A percentile compares a stretch with the other conserved stretches of the same genome.
These are phyloP conservation scores for Isaurus tuberculatus DNA, from an alignment of 92 coral and sea anemone genomes.

Conservation along the genomic window DNA sequence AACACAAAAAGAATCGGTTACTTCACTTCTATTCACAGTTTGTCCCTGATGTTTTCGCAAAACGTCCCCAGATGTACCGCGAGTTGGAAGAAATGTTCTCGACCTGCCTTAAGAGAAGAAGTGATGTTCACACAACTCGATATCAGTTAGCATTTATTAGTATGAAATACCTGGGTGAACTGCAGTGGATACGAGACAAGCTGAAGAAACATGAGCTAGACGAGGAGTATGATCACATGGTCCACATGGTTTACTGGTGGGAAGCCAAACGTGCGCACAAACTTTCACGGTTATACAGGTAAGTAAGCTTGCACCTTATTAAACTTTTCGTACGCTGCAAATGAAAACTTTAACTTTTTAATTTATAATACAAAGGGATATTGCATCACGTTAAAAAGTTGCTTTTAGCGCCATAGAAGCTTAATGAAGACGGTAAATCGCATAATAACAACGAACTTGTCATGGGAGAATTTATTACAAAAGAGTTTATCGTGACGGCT, in stretches of 20 bases:
- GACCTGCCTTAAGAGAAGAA: slow-evolving; percentile 70
- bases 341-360: neutral
- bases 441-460: too few relatives aligned
- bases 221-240: slow-evolving; percentile 78
- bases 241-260: slow-evolving; percentile 80
- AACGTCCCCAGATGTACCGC: slow-evolving; percentile 79
- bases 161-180: slow-evolving; percentile 71
- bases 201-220: slow-evolving; percentile 79
- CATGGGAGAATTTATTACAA: too few relatives aligned
- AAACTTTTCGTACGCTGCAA: neutral
- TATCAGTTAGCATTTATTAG: slow-evolving; percentile 63
- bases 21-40: slow-evolving; percentile 83
- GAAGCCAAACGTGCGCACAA: slow-evolving; percentile 88
- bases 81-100: slow-evolving; percentile 94
- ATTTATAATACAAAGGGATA: too few relatives aligned
- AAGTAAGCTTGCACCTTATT: neutral
- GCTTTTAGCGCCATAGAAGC: too few relatives aligned
- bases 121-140: slow-evolving; percentile 45
- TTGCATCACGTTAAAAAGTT: too few relatives aligned
- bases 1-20: slow-evolving; percentile 83
- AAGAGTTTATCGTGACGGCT: too few relatives aligned
- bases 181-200: slow-evolving; percentile 85
- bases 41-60: slow-evolving; percentile 83
- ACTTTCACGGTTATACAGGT: slow-evolving; percentile 72
- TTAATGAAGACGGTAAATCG: too few relatives aligned